These are phyloP conservation scores for Cephonodes hylas DNA, from an alignment of 2,888 invertebrate species.

Conservation along the genomic window DNA sequence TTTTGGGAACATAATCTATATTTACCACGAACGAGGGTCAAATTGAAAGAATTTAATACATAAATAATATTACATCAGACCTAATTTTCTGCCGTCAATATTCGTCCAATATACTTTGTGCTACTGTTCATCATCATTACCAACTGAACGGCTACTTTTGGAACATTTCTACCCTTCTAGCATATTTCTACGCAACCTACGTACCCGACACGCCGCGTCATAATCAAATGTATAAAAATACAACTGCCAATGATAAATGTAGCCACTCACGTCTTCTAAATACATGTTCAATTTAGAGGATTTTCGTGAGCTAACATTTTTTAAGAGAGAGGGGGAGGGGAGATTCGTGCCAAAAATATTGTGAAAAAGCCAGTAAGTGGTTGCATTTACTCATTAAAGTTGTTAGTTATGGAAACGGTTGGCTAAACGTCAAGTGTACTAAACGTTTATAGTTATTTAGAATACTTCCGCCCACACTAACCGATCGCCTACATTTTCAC, in stretches of 20 bases:
- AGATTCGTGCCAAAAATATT: too few species aligned
- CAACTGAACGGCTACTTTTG: too few species aligned
- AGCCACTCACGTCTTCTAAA: neutral
- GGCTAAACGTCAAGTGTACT: neutral
- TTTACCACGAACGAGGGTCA: too few species aligned
- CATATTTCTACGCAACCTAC: neutral
- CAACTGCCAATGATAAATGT: neutral
- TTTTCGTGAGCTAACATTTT: neutral
- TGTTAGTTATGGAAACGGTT: neutral
- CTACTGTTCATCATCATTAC: too few species aligned
- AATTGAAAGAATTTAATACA: too few species aligned
- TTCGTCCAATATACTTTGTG: too few species aligned
- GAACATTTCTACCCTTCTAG: neutral
- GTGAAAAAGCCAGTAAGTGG: too few species aligned
- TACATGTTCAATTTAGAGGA: neutral
- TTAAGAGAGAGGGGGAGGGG: too few species aligned
- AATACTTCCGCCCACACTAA: neutral
- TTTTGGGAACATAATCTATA: too few species aligned
- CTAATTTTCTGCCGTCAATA: too few species aligned
- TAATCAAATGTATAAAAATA: neutral
- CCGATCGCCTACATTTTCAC: neutral
- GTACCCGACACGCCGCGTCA: neutral
- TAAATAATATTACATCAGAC: too few species aligned
- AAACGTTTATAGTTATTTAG: conserved; percentile 4
- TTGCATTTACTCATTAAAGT: neutral